phyloP scores from a whole-genome alignment of 1,140 invertebrate species.

The Pseudachorutes palmiensis region DNA sequence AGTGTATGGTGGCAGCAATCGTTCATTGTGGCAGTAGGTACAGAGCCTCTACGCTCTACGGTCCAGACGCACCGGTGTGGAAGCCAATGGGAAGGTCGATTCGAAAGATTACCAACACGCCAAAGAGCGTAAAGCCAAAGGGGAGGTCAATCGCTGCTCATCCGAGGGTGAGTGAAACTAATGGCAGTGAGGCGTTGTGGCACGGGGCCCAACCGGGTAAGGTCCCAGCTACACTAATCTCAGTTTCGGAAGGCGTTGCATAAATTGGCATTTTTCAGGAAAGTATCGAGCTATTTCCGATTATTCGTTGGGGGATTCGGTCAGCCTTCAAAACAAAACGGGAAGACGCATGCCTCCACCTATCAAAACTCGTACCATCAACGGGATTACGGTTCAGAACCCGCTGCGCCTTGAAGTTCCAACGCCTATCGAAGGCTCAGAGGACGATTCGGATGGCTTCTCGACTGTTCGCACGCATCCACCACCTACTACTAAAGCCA shows the following conservation, averaged over 20 bases:
- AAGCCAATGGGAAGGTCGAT: not conserved
- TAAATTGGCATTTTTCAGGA: not conserved
- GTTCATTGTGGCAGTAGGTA: not conserved
- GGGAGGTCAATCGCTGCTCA: too few relatives aligned
- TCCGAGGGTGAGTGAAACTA: too few relatives aligned
- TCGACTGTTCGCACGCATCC: not conserved
- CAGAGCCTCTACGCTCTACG: not conserved
- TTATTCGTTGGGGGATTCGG: not conserved
- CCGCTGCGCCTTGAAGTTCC: not conserved
- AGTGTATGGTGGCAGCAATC: not conserved
- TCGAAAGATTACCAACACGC: not conserved
- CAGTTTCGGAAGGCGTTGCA: not conserved
- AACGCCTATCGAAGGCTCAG: too few relatives aligned
- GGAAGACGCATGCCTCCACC: not conserved
- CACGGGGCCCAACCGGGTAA: not conserved
- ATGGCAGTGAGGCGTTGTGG: too few relatives aligned
- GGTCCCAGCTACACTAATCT: not conserved
- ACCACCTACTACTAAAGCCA: not conserved
- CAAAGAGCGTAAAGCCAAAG: not conserved
- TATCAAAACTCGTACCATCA: not conserved
- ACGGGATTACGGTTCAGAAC: not conserved
- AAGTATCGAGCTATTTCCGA: not conserved
- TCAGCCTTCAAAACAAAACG: too few relatives aligned
- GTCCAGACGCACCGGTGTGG: not conserved
- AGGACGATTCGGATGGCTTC: not conserved